Evolutionary conservation across 2,888 invertebrate species (phyloP).

Genomic region (Perizoma affinitatum): DNA sequence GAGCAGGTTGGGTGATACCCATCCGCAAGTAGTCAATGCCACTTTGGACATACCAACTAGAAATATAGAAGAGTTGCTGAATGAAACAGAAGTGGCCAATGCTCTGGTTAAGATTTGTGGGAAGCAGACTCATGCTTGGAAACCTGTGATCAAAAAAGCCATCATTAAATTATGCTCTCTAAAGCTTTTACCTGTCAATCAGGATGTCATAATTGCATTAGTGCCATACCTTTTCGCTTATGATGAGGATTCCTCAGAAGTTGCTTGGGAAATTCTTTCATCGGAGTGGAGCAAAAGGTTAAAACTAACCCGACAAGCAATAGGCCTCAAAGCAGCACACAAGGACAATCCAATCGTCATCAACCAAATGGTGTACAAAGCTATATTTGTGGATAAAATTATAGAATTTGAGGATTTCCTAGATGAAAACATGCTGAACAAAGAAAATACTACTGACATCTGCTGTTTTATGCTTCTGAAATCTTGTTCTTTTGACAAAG

Average conservation of each 20-base stretch:
- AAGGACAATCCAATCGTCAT: constrained; percentile 54
- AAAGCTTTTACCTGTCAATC: constrained; percentile 75
- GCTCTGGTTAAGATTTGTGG: constrained; percentile 79
- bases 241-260: constrained; percentile 55
- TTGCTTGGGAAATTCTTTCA: constrained; percentile 62
- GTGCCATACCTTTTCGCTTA: constrained; percentile 86
- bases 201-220: constrained; percentile 83
- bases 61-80: constrained; percentile 68
- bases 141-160: constrained; percentile 63
- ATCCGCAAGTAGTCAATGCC: constrained; percentile 84
- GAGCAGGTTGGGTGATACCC: constrained; percentile 88
- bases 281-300: constrained; percentile 70
- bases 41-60: constrained; percentile 75
- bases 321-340: constrained; percentile 42
- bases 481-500: constrained; percentile 67
- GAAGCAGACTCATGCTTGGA: constrained; percentile 70
- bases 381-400: constrained; percentile 57
- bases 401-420: constrained; percentile 57
- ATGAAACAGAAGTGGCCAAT: constrained; percentile 69
- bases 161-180: constrained; percentile 77
- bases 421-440: constrained; percentile 58
- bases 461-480: constrained; percentile 73
- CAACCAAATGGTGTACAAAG: constrained; percentile 44
- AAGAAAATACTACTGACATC: constrained; percentile 59
- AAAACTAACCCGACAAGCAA: constrained; percentile 46